A percentile compares a stretch with the other conserved stretches of the same genome.
These are phyloP conservation scores for Onychomys arenicola DNA, from an alignment of 2,797 vertebrate species.

Conservation along the genomic window DNA sequence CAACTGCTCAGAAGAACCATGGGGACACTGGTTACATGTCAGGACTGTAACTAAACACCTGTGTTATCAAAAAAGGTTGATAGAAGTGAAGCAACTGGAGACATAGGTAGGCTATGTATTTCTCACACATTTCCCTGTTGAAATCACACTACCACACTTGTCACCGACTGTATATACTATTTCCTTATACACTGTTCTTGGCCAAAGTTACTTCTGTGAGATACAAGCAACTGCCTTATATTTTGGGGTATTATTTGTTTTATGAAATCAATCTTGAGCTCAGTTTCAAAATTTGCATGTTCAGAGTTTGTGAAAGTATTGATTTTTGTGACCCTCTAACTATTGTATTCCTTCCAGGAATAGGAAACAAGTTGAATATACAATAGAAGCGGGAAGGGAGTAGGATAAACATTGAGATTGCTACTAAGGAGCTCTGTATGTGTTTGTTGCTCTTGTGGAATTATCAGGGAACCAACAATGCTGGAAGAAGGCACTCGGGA, in stretches of 20 bases:
- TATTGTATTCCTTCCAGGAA: neutral
- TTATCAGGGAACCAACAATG: neutral
- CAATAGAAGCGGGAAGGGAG: neutral
- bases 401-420: neutral
- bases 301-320: neutral
- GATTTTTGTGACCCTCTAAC: neutral
- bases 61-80: neutral
- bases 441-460: neutral
- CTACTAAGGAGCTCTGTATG: accelerated
- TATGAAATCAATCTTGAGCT: neutral
- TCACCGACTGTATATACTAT: neutral
- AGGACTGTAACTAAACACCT: neutral
- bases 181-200: neutral
- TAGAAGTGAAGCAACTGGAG: neutral
- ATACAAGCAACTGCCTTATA: neutral
- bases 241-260: neutral
- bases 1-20: accelerated
- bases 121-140: neutral
- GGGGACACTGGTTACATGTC: accelerated
- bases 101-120: accelerated
- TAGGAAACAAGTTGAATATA: neutral
- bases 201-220: neutral
- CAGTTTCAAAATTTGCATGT: neutral
- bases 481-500: too few species aligned
- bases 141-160: accelerated